Conservation (phyloP, 2,797 vertebrate species). For the Cuniculus paca region DNA sequence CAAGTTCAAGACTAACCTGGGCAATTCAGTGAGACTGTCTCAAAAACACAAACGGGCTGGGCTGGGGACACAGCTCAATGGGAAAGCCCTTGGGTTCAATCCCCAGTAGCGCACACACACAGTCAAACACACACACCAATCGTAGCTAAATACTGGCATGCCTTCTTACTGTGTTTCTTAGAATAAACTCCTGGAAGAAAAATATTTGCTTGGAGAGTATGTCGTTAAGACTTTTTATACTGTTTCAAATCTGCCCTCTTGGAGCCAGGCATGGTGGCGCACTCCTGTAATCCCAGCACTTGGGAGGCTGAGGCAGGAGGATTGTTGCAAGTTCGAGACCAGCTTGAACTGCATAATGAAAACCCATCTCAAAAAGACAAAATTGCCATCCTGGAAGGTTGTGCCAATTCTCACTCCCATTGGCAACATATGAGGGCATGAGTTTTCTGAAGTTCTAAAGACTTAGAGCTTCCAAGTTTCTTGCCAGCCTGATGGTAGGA, state of each 20-base stretch:
- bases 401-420: neutral
- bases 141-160: neutral
- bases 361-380: too few species aligned
- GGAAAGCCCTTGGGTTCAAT: neutral
- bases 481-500: neutral
- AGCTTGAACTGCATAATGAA: too few species aligned
- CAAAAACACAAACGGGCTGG: neutral
- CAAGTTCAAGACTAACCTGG: neutral
- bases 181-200: neutral
- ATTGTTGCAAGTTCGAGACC: too few species aligned
- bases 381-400: neutral
- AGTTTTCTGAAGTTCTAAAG: neutral
- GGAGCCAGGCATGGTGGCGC: neutral
- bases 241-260: neutral
- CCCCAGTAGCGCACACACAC: too few species aligned
- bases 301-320: too few species aligned
- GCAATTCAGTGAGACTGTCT: neutral
- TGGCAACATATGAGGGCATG: neutral
- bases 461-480: neutral
- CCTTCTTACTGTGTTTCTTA: neutral
- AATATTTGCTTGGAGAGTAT: neutral
- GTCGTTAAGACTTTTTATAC: neutral
- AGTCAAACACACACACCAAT: neutral
- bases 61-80: neutral
- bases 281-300: too few species aligned